phyloP scores from a whole-genome alignment of 2,797 vertebrate genomes.

The Chelon auratus region DNA sequence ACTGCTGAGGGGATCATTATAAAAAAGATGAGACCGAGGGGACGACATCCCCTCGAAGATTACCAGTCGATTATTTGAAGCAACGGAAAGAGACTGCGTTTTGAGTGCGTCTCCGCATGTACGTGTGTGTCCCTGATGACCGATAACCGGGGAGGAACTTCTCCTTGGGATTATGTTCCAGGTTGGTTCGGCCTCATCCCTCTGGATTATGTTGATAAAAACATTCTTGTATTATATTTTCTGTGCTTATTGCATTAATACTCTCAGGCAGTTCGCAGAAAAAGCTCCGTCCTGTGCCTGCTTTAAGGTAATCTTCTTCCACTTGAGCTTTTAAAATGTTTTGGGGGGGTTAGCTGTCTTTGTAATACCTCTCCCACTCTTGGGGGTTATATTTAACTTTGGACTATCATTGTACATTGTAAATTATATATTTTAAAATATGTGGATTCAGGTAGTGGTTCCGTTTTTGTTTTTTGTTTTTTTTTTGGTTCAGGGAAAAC shows the following conservation, averaged over 20 bases:
- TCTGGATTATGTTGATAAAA: slow-evolving; percentile 86
- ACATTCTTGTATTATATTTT: slow-evolving; percentile 87
- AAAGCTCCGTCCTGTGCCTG: slow-evolving; percentile 74
- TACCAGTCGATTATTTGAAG: slow-evolving; percentile 73
- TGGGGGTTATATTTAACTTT: slow-evolving; percentile 51
- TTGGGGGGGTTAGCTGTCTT: slow-evolving; percentile 51
- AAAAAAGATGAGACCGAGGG: slow-evolving; percentile 59
- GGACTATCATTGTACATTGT: slow-evolving; percentile 12
- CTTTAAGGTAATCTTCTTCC: slow-evolving; percentile 83
- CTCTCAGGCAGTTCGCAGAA: slow-evolving; percentile 75
- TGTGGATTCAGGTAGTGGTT: neutral
- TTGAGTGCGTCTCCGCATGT: slow-evolving; percentile 33
- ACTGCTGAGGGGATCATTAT: slow-evolving; percentile 16
- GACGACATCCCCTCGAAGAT: slow-evolving; percentile 75
- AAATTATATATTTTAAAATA: slow-evolving; percentile 33
- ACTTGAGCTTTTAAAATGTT: slow-evolving; percentile 82
- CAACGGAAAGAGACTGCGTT: slow-evolving; percentile 32
- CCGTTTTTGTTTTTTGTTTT: too few species aligned
- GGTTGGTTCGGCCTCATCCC: slow-evolving; percentile 81
- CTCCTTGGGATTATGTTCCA: slow-evolving; percentile 86
- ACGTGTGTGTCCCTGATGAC: slow-evolving; percentile 62
- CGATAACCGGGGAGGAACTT: slow-evolving; percentile 76
- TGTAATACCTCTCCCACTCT: slow-evolving; percentile 59
- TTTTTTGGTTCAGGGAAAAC: too few species aligned
- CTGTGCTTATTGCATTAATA: slow-evolving; percentile 86